Conservation (phyloP, 2,113 vertebrate genomes). For the Seriola dumerili region DNA sequence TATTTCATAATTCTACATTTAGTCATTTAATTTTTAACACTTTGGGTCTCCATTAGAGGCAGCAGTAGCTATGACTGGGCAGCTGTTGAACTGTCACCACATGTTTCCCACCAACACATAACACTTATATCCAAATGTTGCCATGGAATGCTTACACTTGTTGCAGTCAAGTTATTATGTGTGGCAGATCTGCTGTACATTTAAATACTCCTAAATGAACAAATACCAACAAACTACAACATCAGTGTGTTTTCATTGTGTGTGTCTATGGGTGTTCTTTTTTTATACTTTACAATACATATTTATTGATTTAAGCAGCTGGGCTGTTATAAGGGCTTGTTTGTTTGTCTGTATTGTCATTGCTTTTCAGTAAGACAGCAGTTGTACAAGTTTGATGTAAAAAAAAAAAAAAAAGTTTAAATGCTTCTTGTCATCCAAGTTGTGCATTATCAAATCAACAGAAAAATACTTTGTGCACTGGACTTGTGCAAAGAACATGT, state of each 20-base stretch:
- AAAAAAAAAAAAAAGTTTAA: background rate
- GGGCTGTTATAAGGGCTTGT: background rate
- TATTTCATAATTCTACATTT: background rate
- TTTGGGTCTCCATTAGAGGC: background rate
- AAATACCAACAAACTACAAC: background rate
- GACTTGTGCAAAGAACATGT: background rate
- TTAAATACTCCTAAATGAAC: background rate
- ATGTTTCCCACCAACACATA: background rate
- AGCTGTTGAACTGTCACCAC: constrained; percentile 1
- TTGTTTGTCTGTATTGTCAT: background rate
- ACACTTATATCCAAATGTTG: background rate
- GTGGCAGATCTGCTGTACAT: background rate
- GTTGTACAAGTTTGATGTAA: no score
- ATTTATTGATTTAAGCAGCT: background rate
- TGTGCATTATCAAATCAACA: background rate
- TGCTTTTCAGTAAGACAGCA: background rate
- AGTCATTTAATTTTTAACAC: background rate
- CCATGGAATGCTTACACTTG: background rate
- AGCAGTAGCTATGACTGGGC: background rate
- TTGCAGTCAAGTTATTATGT: background rate
- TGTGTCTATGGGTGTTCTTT: background rate
- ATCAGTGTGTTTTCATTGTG: background rate
- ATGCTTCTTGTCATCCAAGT: background rate
- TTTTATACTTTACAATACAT: background rate
- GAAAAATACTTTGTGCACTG: background rate